Base-by-base conservation (phyloP, 2,888 invertebrate genomes). In the Caenorhabditis sulstoni region DNA sequence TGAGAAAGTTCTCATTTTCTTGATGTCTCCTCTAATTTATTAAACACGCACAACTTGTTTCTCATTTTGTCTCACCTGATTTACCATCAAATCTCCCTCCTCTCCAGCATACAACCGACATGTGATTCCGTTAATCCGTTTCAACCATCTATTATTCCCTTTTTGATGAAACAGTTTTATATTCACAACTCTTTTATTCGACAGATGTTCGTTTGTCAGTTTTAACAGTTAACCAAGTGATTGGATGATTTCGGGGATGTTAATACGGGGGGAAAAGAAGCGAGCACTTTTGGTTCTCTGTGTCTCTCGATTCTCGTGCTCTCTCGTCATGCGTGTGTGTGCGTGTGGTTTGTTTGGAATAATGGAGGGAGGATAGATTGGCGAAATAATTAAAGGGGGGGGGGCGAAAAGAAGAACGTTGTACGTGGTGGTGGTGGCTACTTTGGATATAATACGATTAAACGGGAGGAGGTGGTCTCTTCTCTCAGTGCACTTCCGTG, bases 401-500 rank as follows among this genome's bases (percentile, higher is more conserved):
- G n/a, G n/a, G n/a, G n/a, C n/a, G n/a, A n/a, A 29, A 22, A 50
- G 41, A 22, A 50, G 35, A 14, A 29, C 18, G 29, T 39, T 20
- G 12, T 29, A 44, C 18, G 57, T 29, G 29, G 29, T 29, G 29
- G 7, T n/a, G 45, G 57, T 22, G 50, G 64, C 16, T 35, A 57
- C 22, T 39, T 53, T 14, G 3, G 41, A 12, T 44, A n/a, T n/a
- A n/a, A n/a, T 37, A 53, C 52, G 53, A 71, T 61, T 71, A 62
- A 53, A 70, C 37, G 57, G 44, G 50, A 41, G 44, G 47, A 23
- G 20, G 29, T 41, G 18, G 29, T 22, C 20, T 45, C 1, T 70
- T 61, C 7, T 29, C 29, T 68, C 64, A 76, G 39, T 76, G 76
- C 62, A 68, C 64, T 71, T 77, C 65, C 67, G 71, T 71, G 61